Percentiles rank a stretch among this genome's conserved stretches.
These are phyloP conservation scores for Neolamprologus hecqui DNA, from an alignment of 2,113 vertebrate genomes.

Conservation along the genomic window DNA sequence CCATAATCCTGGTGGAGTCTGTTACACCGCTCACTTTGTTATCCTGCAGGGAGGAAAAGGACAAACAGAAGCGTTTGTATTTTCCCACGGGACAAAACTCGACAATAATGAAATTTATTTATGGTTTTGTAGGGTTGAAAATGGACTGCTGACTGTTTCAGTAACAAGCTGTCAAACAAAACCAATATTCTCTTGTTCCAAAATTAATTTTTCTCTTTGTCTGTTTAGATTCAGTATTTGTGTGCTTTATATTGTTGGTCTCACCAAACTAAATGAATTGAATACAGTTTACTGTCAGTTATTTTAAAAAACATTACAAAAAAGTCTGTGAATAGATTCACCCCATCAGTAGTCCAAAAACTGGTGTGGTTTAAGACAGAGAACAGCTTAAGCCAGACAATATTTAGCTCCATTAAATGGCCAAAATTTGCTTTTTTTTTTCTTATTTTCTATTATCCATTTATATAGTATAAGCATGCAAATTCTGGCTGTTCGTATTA, in stretches of 20 bases:
- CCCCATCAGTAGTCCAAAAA: background rate
- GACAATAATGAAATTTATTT: background rate
- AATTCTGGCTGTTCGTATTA: background rate
- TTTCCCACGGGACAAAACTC: background rate
- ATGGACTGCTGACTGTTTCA: background rate
- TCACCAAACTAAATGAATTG: background rate
- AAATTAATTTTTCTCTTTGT: background rate
- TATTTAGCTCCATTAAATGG: background rate
- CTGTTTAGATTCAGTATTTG: background rate
- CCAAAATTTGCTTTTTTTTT: background rate
- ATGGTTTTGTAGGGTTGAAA: background rate
- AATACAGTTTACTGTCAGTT: background rate
- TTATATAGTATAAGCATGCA: background rate
- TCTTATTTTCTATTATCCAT: background rate
- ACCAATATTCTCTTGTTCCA: background rate
- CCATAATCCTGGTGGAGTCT: constrained; percentile 90
- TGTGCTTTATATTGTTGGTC: background rate
- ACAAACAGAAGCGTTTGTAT: background rate
- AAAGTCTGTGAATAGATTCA: background rate
- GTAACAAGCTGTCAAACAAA: background rate
- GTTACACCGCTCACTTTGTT: constrained; percentile 95
- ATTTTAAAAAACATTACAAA: background rate
- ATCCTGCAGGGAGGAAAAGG: constrained; percentile 71
- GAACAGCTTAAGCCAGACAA: background rate
- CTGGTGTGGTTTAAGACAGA: background rate